These are phyloP conservation scores for Drosophila phalerata DNA, from an alignment of 2,888 invertebrate species.

Conservation along the genomic window DNA sequence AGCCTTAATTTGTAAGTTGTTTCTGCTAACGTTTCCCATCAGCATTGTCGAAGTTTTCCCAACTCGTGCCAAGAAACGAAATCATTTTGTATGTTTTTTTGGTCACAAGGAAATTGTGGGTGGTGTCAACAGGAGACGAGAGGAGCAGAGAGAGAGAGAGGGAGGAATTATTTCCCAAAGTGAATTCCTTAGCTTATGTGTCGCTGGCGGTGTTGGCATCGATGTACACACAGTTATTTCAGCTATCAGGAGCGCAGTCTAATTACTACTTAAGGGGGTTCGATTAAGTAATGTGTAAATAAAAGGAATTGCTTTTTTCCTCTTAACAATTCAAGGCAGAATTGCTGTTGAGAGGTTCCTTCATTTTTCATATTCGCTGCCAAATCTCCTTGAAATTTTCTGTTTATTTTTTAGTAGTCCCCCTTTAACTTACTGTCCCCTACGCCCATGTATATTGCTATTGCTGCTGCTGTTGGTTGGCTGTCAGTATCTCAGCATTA, in stretches of 20 bases:
- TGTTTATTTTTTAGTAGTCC: background rate
- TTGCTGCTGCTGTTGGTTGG: slow-evolving; percentile 19
- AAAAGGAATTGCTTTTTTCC: background rate
- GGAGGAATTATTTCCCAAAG: slow-evolving; percentile 36
- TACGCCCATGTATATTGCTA: slow-evolving; percentile 26
- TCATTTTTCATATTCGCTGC: background rate
- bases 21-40: slow-evolving; percentile 62
- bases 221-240: slow-evolving; percentile 29
- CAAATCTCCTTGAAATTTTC: background rate
- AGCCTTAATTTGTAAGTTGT: slow-evolving; percentile 69
- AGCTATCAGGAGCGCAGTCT: slow-evolving; percentile 43
- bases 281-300: background rate
- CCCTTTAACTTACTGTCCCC: background rate
- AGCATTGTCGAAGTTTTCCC: slow-evolving; percentile 60
- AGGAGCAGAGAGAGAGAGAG: background rate
- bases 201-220: slow-evolving; percentile 39
- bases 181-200: slow-evolving; percentile 57
- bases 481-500: slow-evolving; percentile 63
- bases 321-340: background rate
- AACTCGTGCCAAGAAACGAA: slow-evolving; percentile 63
- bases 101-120: slow-evolving; percentile 1
- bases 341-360: background rate
- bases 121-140: slow-evolving; percentile 14
- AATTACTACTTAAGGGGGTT: slow-evolving; percentile 30
- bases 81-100: slow-evolving; percentile 49